Evolutionary conservation across 1,140 invertebrate genomes (phyloP).

Genomic region (Phymorhynchus buccinoides): DNA sequence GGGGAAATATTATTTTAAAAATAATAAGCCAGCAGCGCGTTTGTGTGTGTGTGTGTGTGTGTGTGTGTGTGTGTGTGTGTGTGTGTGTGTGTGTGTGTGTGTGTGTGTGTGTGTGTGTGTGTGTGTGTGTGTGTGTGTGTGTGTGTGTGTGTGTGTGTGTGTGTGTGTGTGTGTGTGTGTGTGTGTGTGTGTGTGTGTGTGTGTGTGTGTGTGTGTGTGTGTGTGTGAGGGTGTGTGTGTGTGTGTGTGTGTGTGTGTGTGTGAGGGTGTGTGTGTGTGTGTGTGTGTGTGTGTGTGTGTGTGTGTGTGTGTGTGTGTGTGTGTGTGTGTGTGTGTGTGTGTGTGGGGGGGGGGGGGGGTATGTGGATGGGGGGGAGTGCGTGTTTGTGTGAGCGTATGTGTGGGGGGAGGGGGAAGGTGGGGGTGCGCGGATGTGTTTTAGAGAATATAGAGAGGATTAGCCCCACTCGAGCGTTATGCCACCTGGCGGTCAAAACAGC

Average conservation of each 20-base stretch:
- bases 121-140: slow-evolving; percentile 17
- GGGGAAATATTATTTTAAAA: no score
- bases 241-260: no score
- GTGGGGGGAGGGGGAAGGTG: no score
- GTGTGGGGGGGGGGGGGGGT: no score
- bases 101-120: slow-evolving; percentile 17
- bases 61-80: slow-evolving; percentile 11
- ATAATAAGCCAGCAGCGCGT: no score
- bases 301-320: slow-evolving; percentile 1
- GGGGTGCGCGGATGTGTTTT: no score
- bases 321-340: neutral
- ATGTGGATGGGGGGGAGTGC: no score
- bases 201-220: slow-evolving; percentile 18
- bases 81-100: slow-evolving; percentile 4
- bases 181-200: slow-evolving; percentile 9
- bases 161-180: slow-evolving; percentile 4
- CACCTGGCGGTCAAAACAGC: no score
- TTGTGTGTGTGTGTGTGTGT: no score
- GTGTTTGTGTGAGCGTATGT: no score
- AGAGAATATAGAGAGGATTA: no score
- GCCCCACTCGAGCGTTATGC: no score
- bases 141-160: slow-evolving; percentile 15
- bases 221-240: neutral
- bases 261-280: neutral
- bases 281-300: neutral